Conservation (phyloP, 2,113 vertebrate species). For the Pogonocichla stellata region DNA sequence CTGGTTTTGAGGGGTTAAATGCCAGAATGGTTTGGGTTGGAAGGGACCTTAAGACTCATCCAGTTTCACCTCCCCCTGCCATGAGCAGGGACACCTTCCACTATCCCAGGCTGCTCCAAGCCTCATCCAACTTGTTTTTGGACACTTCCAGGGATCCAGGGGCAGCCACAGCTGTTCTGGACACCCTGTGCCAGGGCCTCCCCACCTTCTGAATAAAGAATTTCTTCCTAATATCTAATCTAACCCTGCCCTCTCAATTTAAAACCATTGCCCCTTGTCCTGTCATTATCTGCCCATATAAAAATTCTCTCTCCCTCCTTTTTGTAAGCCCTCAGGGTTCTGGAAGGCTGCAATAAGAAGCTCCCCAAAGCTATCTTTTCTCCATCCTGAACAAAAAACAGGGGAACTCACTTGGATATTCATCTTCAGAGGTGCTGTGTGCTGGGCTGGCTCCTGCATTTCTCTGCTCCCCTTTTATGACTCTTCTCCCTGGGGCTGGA, state of each 20-base stretch:
- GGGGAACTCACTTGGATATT: not conserved
- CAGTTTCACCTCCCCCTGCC: not conserved
- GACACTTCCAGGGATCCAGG: not conserved
- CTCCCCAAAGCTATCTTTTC: not conserved
- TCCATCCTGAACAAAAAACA: not conserved
- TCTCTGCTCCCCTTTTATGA: not conserved
- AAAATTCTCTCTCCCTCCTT: not conserved
- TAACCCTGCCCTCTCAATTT: not conserved
- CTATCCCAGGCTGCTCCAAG: not conserved
- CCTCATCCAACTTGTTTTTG: rapidly evolving
- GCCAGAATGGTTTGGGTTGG: not conserved
- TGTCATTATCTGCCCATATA: not conserved
- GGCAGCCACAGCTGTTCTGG: not conserved
- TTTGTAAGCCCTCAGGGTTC: not conserved
- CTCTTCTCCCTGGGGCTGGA: not conserved
- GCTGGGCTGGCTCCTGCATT: not conserved
- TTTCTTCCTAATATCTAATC: not conserved
- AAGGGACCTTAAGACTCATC: not conserved
- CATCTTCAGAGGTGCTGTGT: not conserved
- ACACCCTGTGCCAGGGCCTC: not conserved
- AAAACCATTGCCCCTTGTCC: not conserved
- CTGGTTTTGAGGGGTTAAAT: not conserved
- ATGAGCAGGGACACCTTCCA: not conserved
- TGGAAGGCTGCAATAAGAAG: not conserved
- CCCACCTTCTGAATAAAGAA: not conserved